Evolutionary conservation across 2,113 vertebrate species (phyloP).

Genomic region (Hassar affinis): DNA sequence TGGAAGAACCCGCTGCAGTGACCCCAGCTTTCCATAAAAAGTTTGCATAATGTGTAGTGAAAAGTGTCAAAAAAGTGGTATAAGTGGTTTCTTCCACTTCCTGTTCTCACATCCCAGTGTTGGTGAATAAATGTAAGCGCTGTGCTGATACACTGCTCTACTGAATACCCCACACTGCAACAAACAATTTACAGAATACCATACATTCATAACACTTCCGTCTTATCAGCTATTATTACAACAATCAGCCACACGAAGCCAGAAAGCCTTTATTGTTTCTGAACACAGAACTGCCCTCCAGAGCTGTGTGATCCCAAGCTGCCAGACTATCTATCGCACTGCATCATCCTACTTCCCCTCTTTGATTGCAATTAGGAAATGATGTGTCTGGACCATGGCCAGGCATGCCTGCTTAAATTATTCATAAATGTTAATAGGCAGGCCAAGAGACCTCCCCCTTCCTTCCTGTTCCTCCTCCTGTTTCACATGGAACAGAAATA

Average conservation of each 20-base stretch:
- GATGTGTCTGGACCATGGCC: constrained; percentile 56
- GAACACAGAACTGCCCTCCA: constrained; percentile 26
- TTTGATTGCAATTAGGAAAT: constrained; percentile 58
- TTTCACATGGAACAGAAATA: constrained; percentile 45
- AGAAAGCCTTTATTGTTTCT: constrained; percentile 25
- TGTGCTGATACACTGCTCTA: not conserved
- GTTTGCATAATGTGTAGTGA: too few relatives aligned
- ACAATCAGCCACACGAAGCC: not conserved
- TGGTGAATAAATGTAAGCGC: not conserved
- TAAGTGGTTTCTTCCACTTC: not conserved
- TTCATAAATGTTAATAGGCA: constrained; percentile 60
- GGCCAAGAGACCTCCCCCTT: constrained; percentile 43
- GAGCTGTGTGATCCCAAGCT: constrained; percentile 14
- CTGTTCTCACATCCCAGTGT: too few relatives aligned
- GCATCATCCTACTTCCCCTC: constrained; percentile 46
- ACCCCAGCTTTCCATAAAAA: not conserved
- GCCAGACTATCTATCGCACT: constrained; percentile 15
- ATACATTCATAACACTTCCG: not conserved
- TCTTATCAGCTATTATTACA: constrained; percentile 24
- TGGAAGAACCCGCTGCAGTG: not conserved
- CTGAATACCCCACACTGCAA: not conserved
- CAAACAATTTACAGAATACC: not conserved
- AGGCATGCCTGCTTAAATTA: constrained; percentile 56
- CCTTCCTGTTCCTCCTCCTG: constrained; percentile 27
- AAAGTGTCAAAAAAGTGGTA: not conserved